Base-by-base conservation (phyloP, 1,140 invertebrate genomes). In the Hycleus phaleratus region DNA sequence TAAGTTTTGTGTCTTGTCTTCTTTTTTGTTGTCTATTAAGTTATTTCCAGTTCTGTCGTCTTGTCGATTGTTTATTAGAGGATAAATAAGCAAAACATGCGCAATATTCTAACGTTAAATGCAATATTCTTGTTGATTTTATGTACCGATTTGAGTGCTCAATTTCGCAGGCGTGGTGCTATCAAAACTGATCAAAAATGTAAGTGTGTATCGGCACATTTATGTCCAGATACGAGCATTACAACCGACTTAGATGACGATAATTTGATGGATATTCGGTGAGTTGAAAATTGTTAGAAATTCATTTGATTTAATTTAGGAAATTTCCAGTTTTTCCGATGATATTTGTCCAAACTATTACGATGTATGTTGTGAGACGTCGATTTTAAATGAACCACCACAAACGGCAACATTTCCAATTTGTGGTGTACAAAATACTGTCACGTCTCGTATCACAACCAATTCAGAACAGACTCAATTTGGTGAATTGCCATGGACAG, bases 361-460 rank as follows among this genome's bases (percentile, higher is more conserved):
- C 39, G 59, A 64, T 18, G 18, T 64, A 4, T 64, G 63, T 47
- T 64, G 63, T 25, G 56, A 59, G 8, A 56, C 46, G 25, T 40
- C 52, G 42, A 3, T 12, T 38, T 5, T 32, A 45, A 24, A 8
- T 42, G 10, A 8, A 44, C 52, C 4, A 7, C 52, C 4, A 26
- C 38, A 40, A 47, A 9, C 26, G 18, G 18, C 18, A 18, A 38
- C 49, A 9, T 46, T 42, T 7, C 39, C 46, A 52, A 46, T 26
- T 24, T 93, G 91, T 61, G 90, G 90, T 0, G 77, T 79, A 50
- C 75, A 86, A 32, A 85, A 90, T 65, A 73, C 79, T 0, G 74
- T 85, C 0, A 87, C 88, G 3, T 77, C 91, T 2, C 70, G 81
- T 1, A 87, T 90, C 47, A 85, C 79, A 0, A 86, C 86, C 0